Base-by-base conservation (phyloP, 2,113 vertebrate genomes). In the Sphyrna mokarran region DNA sequence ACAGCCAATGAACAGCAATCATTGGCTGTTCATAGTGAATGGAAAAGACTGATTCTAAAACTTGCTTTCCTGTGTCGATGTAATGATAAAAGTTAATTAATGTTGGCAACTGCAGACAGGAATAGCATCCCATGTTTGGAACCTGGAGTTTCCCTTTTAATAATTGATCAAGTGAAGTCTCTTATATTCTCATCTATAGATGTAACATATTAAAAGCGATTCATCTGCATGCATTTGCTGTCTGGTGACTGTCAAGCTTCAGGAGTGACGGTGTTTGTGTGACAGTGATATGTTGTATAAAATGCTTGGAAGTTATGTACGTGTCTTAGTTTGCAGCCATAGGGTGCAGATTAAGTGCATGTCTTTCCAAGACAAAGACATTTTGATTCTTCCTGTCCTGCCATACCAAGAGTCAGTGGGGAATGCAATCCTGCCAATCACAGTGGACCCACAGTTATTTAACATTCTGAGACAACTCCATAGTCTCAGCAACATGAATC, bases 41-140 rank as follows among this genome's bases (percentile, higher is more conserved):
- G 61, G 89, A 93, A 66, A 93, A 8, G 33, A 22, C 16, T 37
- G 29, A 93, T 66, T 68, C 61, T 22, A 68, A 93, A 93, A 66
- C 61, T 68, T 93, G 89, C 63, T 91, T 91, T 61, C 58, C 61
- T 66, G 89, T 93, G 89, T 37, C 66, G 89, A 22, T 93, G 37
- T 33, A 93, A 93, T 16, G 58, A 66, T 66, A 93, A 93, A 93
- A 66, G 13, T 93, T 93, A 66, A 93, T 93, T 93, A 93, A 63
- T 93, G 61, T 66, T 66, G 33, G 61, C 33, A 93, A 93, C 33
- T 93, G 8, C 61, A 37, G 61, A 68, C 16, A n/a, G 54, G 29
- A 22, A 66, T 33, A 66, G 16, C 63, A 66, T 93, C 89, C 61
- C 63, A 33, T 37, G 61, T 66, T n/a, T 66, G 89, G 61, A 66